Conservation (phyloP, 2,888 invertebrate species). For the Omphaloscelis lunosa region DNA sequence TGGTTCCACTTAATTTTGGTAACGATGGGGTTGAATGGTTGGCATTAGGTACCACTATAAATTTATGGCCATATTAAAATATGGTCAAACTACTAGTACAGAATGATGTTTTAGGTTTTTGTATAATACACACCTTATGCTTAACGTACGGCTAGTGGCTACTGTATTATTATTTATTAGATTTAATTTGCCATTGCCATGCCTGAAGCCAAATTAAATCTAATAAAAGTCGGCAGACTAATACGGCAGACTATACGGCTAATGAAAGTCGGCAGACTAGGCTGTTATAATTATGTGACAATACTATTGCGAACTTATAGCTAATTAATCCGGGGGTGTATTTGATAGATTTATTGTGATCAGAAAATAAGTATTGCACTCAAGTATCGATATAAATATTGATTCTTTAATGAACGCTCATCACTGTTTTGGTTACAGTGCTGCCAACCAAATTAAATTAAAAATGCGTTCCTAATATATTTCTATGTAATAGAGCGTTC, state of each 20-base stretch:
- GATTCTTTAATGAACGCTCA: background rate
- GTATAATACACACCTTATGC: background rate
- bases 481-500: background rate
- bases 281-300: background rate
- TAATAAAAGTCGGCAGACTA: too few relatives aligned
- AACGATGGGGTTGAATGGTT: background rate
- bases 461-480: conserved; percentile 55
- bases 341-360: background rate
- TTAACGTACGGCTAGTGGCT: background rate
- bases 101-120: background rate
- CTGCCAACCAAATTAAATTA: conserved; percentile 44
- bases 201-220: too few relatives aligned
- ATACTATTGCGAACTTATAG: background rate
- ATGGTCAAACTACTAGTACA: background rate
- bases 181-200: too few relatives aligned
- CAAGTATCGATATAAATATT: conserved; percentile 17
- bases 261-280: too few relatives aligned
- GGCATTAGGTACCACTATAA: background rate
- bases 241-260: too few relatives aligned
- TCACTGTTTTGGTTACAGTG: conserved; percentile 22
- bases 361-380: background rate
- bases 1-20: background rate
- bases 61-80: too few relatives aligned
- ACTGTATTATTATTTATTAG: background rate
- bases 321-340: background rate